Percentiles rank a stretch among this genome's conserved stretches.
Evolutionary conservation across 2,888 invertebrate genomes (phyloP).

Genomic region (Apotomis turbidana): DNA sequence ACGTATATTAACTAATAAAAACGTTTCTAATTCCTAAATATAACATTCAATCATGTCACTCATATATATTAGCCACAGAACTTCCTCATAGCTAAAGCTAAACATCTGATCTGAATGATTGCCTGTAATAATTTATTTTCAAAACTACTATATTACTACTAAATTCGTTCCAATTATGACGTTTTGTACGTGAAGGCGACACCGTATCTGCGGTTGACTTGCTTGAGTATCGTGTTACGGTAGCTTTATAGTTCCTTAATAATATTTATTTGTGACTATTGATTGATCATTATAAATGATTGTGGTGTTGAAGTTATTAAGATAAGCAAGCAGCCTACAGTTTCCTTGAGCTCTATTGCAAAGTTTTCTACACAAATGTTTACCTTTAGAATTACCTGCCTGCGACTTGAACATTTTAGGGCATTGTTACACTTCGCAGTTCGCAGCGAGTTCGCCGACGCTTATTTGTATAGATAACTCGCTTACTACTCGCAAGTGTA

Average conservation of each 20-base stretch:
- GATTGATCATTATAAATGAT: constrained; percentile 15
- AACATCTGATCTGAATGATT: background rate
- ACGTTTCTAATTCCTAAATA: background rate
- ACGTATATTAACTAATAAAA: background rate
- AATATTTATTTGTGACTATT: constrained; percentile 1
- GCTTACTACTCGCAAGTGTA: no score
- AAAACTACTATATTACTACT: background rate
- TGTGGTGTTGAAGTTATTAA: background rate
- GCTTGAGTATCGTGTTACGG: background rate
- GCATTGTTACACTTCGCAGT: no score
- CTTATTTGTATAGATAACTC: no score
- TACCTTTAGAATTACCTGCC: no score
- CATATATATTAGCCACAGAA: background rate
- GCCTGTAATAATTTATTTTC: no score
- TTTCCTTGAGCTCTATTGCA: no score
- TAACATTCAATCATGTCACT: background rate
- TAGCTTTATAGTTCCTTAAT: constrained; percentile 16
- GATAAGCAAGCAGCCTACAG: no score
- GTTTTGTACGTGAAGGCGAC: background rate
- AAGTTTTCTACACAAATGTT: no score
- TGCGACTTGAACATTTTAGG: no score
- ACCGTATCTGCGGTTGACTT: background rate
- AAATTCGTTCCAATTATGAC: background rate
- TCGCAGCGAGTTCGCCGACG: no score
- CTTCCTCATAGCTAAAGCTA: constrained; percentile 2